Evolutionary conservation across 2,888 invertebrate genomes (phyloP).

Genomic region (Drosophila subsilvestris): DNA sequence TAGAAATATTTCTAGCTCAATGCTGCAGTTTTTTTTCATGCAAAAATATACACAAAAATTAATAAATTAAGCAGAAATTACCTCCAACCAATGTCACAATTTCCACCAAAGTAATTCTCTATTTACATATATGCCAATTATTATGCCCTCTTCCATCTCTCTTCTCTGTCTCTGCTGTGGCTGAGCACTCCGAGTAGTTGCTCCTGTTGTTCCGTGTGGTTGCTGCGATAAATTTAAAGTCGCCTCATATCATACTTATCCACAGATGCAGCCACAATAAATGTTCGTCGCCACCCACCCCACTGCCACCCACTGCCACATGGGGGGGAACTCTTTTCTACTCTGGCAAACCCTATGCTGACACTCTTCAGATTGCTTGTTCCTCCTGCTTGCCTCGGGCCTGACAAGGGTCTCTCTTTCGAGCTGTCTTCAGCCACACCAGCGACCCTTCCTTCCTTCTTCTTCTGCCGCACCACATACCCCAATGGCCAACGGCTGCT

Average conservation of each 20-base stretch:
- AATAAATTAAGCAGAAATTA: no score
- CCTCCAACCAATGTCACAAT: no score
- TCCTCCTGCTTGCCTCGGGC: slow-evolving; percentile 8
- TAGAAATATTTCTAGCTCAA: no score
- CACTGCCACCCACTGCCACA: neutral
- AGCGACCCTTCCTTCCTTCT: neutral
- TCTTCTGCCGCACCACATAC: neutral
- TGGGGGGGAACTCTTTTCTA: no score
- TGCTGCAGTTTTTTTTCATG: no score
- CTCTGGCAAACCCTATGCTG: slow-evolving; percentile 8
- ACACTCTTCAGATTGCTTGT: slow-evolving; percentile 33
- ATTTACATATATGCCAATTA: no score
- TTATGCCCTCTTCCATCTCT: no score
- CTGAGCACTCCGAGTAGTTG: no score
- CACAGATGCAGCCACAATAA: slow-evolving; percentile 42
- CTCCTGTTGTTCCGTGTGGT: no score
- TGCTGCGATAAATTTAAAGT: slow-evolving; percentile 18
- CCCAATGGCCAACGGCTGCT: slow-evolving; percentile 32
- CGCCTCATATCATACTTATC: slow-evolving; percentile 27
- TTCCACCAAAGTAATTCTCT: no score
- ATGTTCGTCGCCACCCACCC: slow-evolving; percentile 28
- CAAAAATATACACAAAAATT: no score
- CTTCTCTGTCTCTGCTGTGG: no score
- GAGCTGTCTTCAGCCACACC: neutral
- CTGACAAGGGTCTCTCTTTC: slow-evolving; percentile 28